Percentiles rank a stretch among this genome's conserved stretches.
Evolutionary conservation across 2,113 vertebrate genomes (phyloP).

Genomic region (Cathartes aura): DNA sequence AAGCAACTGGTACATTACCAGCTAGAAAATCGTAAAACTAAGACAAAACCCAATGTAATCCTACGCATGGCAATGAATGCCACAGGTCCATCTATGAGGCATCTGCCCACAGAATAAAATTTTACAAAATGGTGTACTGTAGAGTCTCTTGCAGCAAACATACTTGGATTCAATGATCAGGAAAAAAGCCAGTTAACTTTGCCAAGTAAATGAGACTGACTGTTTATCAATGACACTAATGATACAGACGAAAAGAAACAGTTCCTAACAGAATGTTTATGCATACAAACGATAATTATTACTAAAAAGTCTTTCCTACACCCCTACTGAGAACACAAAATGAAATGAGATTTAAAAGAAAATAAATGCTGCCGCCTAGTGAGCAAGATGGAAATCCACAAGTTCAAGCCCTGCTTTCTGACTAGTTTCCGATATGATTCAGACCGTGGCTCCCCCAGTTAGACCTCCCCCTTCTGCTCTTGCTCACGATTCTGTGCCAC

Average conservation of each 20-base stretch:
- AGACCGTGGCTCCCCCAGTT: background rate
- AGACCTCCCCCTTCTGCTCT: background rate
- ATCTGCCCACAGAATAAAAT: background rate
- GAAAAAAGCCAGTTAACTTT: background rate
- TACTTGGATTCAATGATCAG: background rate
- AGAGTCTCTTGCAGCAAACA: background rate
- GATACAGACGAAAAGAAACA: background rate
- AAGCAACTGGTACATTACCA: background rate
- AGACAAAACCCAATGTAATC: background rate
- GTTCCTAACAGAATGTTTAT: background rate
- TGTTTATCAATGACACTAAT: background rate
- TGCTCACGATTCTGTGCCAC: background rate
- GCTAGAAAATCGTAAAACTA: background rate
- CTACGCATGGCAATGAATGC: background rate
- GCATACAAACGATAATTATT: background rate
- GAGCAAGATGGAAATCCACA: background rate
- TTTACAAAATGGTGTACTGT: background rate
- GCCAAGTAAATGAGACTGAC: background rate
- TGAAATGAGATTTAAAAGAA: background rate
- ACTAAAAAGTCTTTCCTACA: background rate
- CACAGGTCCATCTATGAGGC: background rate
- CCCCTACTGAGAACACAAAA: background rate
- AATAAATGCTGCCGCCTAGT: constrained; percentile 45
- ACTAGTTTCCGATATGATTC: background rate
- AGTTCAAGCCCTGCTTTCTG: background rate